These are phyloP conservation scores for Lindbergichthys nudifrons DNA, from an alignment of 2,797 vertebrate genomes.

Conservation along the genomic window DNA sequence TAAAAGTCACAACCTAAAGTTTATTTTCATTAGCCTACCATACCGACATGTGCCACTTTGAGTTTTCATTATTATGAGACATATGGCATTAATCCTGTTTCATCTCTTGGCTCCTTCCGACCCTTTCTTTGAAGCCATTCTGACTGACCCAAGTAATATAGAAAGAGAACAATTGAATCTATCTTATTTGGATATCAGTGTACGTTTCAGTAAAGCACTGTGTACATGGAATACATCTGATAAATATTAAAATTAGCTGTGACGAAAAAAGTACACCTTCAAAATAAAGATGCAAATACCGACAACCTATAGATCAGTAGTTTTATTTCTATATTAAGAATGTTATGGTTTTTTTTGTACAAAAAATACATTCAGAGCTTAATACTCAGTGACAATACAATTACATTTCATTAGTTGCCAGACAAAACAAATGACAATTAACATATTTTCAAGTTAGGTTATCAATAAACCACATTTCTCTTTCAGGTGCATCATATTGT, in stretches of 20 bases:
- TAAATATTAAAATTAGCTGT: conserved; percentile 24
- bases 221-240: conserved; percentile 5
- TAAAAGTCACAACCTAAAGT: neutral
- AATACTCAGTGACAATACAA: conserved; percentile 2
- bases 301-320: conserved; percentile 42
- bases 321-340: conserved; percentile 14
- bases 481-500: neutral
- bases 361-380: conserved; percentile 17
- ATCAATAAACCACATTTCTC: conserved; percentile 13
- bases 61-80: neutral
- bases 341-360: neutral
- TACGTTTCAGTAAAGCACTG: neutral
- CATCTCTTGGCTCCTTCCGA: neutral
- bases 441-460: conserved; percentile 21
- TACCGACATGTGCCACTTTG: neutral
- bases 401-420: conserved; percentile 11
- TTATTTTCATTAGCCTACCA: neutral
- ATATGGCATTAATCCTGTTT: neutral
- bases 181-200: neutral
- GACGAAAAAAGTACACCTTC: conserved; percentile 1
- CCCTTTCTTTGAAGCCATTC: neutral
- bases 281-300: conserved; percentile 10
- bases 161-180: neutral
- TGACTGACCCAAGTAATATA: neutral
- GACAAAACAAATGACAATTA: conserved; percentile 19